phyloP scores from a whole-genome alignment of 2,888 invertebrate genomes.

The Selenia dentaria region DNA sequence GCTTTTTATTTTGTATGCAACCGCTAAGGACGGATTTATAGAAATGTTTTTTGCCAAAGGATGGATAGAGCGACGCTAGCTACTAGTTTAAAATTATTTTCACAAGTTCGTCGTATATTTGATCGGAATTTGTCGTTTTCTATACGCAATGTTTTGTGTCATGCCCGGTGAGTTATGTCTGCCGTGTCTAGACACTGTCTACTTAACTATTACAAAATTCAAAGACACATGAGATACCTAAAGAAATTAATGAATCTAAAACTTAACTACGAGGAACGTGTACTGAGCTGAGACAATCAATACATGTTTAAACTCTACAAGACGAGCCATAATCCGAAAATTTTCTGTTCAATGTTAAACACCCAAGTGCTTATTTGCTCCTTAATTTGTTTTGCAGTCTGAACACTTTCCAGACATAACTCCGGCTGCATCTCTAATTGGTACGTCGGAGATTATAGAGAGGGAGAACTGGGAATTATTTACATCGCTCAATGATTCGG shows the following conservation, averaged over 20 bases:
- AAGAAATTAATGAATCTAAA: too few species aligned
- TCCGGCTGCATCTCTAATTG: conserved; percentile 27
- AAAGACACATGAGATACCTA: conserved; percentile 8
- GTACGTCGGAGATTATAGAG: conserved; percentile 31
- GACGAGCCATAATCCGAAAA: background rate
- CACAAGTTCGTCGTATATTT: conserved; percentile 25
- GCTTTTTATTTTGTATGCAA: too few species aligned
- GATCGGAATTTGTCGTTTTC: conserved; percentile 15
- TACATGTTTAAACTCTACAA: background rate
- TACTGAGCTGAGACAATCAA: too few species aligned
- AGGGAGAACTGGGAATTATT: conserved; percentile 52
- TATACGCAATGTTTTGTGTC: conserved; percentile 37
- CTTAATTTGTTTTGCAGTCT: conserved; percentile 11
- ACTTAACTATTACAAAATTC: conserved; percentile 25
- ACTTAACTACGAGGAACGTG: too few species aligned
- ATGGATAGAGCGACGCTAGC: too few species aligned
- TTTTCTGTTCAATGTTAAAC: conserved; percentile 1
- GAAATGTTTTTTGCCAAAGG: too few species aligned
- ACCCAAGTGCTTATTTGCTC: conserved; percentile 1
- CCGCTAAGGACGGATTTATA: too few species aligned
- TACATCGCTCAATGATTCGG: conserved; percentile 57
- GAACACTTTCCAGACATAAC: conserved; percentile 29
- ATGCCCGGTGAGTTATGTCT: conserved; percentile 37
- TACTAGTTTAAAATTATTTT: conserved; percentile 37
- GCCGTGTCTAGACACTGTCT: conserved; percentile 31